Conservation (phyloP, 2,797 vertebrate genomes). For the Scarus forsteni region DNA sequence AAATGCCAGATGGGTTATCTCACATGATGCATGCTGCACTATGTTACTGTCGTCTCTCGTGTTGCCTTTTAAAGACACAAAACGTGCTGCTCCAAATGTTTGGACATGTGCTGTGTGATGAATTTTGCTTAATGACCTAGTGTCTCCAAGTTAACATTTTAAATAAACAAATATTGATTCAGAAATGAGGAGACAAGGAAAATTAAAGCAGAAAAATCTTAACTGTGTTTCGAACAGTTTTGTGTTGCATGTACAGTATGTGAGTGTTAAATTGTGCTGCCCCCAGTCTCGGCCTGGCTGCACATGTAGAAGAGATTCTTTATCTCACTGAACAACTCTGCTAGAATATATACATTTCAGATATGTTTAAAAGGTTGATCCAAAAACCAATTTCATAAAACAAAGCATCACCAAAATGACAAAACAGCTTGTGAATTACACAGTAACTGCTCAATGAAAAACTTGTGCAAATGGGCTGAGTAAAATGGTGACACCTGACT, state of each 20-base stretch:
- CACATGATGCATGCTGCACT: slow-evolving; percentile 35
- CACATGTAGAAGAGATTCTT: too few relatives aligned
- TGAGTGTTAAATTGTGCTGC: too few relatives aligned
- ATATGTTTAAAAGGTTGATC: too few relatives aligned
- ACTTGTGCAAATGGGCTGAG: not conserved
- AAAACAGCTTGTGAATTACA: not conserved
- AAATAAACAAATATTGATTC: not conserved
- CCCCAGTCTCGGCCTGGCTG: too few relatives aligned
- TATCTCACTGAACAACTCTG: too few relatives aligned
- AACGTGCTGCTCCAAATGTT: slow-evolving; percentile 27
- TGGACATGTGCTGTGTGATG: slow-evolving; percentile 9
- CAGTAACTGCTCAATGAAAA: not conserved
- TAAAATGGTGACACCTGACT: slow-evolving; percentile 11
- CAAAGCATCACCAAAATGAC: not conserved
- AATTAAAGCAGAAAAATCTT: not conserved
- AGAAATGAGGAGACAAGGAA: not conserved
- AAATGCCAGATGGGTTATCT: slow-evolving; percentile 63
- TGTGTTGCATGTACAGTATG: too few relatives aligned
- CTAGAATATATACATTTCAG: too few relatives aligned
- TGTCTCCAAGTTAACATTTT: slow-evolving; percentile 5
- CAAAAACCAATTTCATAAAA: not conserved
- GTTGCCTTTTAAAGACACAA: slow-evolving; percentile 63
- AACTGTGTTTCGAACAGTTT: too few relatives aligned
- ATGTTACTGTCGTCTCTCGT: slow-evolving; percentile 42
- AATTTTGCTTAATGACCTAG: slow-evolving; percentile 8